Percentiles rank a stretch among this genome's conserved stretches.
Conservation (phyloP, 2,888 invertebrate species). For the Girardia tigrina region DNA sequence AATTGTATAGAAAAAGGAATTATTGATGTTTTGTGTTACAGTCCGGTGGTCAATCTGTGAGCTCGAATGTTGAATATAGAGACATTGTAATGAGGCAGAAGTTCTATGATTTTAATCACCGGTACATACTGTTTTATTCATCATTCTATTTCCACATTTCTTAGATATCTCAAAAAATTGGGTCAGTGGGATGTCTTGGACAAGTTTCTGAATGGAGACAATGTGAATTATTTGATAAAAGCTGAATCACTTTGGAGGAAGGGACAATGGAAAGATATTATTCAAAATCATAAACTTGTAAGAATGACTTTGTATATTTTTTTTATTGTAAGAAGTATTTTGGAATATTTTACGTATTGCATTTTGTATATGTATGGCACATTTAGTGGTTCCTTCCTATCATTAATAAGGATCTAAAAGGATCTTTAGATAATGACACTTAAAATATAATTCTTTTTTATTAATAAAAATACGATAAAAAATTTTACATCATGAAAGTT, state of each 20-base stretch:
- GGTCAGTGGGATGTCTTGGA: constrained; percentile 30
- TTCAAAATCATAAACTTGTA: constrained; percentile 19
- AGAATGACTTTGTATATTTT: no score
- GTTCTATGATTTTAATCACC: constrained; percentile 2
- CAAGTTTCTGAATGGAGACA: constrained; percentile 24
- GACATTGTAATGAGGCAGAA: constrained; percentile 9
- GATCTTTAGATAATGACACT: no score
- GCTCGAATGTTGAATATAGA: neutral
- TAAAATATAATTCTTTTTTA: no score
- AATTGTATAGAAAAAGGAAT: neutral
- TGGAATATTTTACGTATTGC: no score
- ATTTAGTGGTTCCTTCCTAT: no score
- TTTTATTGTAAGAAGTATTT: no score
- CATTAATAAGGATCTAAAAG: no score
- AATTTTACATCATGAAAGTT: no score
- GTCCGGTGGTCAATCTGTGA: neutral
- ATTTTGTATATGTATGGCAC: no score
- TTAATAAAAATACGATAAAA: no score
- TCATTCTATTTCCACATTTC: neutral
- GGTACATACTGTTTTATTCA: neutral
- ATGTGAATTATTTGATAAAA: neutral
- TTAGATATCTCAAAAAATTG: constrained; percentile 33
- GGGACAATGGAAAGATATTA: constrained; percentile 2
- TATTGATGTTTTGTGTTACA: no score
- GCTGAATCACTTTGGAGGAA: neutral